Conservation (phyloP, 1,140 invertebrate genomes). For the Zaprionus davidi region DNA sequence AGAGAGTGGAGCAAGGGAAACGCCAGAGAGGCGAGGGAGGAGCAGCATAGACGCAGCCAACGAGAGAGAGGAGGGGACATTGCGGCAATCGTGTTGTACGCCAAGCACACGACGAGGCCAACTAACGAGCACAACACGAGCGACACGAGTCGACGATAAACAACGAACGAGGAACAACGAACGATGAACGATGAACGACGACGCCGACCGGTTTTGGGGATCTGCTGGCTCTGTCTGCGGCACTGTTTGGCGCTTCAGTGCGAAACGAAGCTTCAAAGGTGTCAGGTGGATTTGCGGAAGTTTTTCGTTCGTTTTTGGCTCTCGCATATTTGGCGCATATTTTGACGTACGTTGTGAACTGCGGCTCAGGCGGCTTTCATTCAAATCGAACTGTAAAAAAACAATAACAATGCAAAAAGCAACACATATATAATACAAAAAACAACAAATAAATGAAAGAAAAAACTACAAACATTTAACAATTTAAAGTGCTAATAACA, state of each 20-base stretch:
- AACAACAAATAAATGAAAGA: constrained; percentile 11
- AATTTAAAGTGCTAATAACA: constrained; percentile 63
- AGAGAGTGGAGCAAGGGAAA: too few relatives aligned
- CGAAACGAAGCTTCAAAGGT: constrained; percentile 66
- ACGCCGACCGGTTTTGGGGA: constrained; percentile 42
- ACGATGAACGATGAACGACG: constrained; percentile 15
- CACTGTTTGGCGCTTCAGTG: constrained; percentile 64
- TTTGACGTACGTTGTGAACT: constrained; percentile 54
- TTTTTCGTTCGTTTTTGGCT: constrained; percentile 13
- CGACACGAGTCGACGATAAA: constrained; percentile 16
- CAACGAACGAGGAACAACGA: constrained; percentile 17
- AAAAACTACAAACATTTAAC: constrained; percentile 32
- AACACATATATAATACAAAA: constrained; percentile 2
- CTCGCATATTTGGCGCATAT: constrained; percentile 41
- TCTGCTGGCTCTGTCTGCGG: constrained; percentile 59
- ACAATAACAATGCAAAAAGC: constrained; percentile 16
- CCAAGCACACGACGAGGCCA: constrained; percentile 27
- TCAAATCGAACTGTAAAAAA: constrained; percentile 16
- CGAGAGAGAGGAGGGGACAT: constrained; percentile 9
- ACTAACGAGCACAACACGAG: constrained; percentile 28
- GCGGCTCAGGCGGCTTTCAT: constrained; percentile 23
- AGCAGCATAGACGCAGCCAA: background rate
- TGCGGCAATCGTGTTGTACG: constrained; percentile 48
- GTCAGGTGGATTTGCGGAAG: constrained; percentile 53
- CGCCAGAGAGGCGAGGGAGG: constrained; percentile 4